Percentiles rank a stretch among this genome's conserved stretches.
phyloP scores from a whole-genome alignment of 2,888 invertebrate genomes.

The Beris chalybata region DNA sequence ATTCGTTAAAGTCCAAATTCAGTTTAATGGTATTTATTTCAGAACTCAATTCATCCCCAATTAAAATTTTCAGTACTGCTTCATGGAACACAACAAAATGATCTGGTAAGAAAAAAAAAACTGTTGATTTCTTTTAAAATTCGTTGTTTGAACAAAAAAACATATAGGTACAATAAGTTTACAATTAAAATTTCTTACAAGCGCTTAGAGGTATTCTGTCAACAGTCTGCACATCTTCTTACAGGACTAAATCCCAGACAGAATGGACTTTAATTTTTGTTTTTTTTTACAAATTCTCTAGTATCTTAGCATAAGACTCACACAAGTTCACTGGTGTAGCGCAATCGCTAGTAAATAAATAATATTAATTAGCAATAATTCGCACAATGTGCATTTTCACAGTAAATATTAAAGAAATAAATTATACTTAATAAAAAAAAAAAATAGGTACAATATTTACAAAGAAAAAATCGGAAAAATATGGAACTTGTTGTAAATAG shows the following conservation, averaged over 20 bases:
- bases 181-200: slow-evolving; percentile 14
- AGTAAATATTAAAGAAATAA: slow-evolving; percentile 15
- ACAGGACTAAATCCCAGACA: not conserved
- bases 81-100: too few relatives aligned
- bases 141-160: slow-evolving; percentile 30
- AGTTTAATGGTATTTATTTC: too few relatives aligned
- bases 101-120: not conserved
- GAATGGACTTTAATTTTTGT: not conserved
- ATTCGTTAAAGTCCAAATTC: too few relatives aligned
- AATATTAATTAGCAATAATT: not conserved
- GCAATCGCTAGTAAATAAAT: not conserved
- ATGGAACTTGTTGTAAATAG: not conserved
- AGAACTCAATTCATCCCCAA: too few relatives aligned
- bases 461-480: not conserved
- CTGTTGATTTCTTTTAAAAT: slow-evolving; percentile 2
- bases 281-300: not conserved
- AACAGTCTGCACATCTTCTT: not conserved
- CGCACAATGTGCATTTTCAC: slow-evolving; percentile 26
- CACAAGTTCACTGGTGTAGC: too few relatives aligned
- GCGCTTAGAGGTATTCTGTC: slow-evolving; percentile 21
- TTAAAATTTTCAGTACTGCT: too few relatives aligned
- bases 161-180: slow-evolving; percentile 26
- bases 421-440: slow-evolving; percentile 9
- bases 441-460: slow-evolving; percentile 11
- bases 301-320: too few relatives aligned